A percentile compares a stretch with the other conserved stretches of the same genome.
phyloP scores from a whole-genome alignment of 2,888 invertebrate genomes.

The Rutpela maculata region DNA sequence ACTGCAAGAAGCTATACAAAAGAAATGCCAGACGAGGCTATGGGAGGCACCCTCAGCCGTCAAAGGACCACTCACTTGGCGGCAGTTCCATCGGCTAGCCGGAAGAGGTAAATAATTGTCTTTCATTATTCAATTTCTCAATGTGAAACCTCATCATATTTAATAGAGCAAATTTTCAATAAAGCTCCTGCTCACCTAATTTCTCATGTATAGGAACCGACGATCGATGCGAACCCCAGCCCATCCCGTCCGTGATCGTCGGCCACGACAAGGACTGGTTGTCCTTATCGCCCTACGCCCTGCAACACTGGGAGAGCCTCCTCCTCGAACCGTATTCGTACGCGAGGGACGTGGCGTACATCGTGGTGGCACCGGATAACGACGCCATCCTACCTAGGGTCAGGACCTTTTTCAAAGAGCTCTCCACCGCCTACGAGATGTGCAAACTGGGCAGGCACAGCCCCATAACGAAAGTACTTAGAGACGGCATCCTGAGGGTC shows the following conservation, averaged over 20 bases:
- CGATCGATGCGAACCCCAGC: constrained; percentile 97
- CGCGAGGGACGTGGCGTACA: constrained; percentile 94
- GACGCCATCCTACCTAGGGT: constrained; percentile 88
- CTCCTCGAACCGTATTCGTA: constrained; percentile 98
- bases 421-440: constrained; percentile 95
- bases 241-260: constrained; percentile 94
- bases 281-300: constrained; percentile 93
- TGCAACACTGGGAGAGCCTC: constrained; percentile 97
- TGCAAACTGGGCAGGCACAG: constrained; percentile 95
- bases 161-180: too few relatives aligned
- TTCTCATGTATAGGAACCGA: constrained; percentile 79
- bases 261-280: constrained; percentile 98
- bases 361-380: constrained; percentile 95
- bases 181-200: constrained; percentile 23
- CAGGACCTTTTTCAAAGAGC: constrained; percentile 92
- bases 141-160: too few relatives aligned
- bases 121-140: too few relatives aligned
- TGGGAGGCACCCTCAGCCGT: constrained; percentile 96
- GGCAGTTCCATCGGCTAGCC: constrained; percentile 96
- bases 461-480: constrained; percentile 88
- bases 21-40: constrained; percentile 87
- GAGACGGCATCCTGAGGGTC: constrained; percentile 92
- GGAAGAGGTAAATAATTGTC: constrained; percentile 79
- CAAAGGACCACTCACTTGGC: constrained; percentile 98
- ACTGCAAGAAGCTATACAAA: constrained; percentile 96